Percentiles rank a stretch among this genome's conserved stretches.
phyloP scores from a whole-genome alignment of 1,140 invertebrate species.

The Apis florea region DNA sequence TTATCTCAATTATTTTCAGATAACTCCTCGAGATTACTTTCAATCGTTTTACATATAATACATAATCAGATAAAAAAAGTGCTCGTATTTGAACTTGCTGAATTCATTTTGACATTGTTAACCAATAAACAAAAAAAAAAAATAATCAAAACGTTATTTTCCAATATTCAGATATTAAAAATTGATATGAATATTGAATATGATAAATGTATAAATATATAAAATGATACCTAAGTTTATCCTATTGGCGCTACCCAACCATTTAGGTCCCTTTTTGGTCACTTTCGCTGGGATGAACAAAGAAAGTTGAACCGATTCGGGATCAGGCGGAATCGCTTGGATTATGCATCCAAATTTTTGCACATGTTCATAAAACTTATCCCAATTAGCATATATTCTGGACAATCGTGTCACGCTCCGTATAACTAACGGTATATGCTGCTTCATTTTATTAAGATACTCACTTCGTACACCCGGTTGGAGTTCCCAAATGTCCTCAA shows the following conservation, averaged over 20 bases:
- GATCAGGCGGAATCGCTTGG: slow-evolving; percentile 44
- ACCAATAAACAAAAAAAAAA: no score
- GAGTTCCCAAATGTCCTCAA: neutral
- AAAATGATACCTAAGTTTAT: slow-evolving; percentile 41
- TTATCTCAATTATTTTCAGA: no score
- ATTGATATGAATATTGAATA: no score
- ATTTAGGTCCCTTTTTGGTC: slow-evolving; percentile 9
- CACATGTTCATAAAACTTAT: slow-evolving; percentile 45
- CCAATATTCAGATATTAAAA: no score
- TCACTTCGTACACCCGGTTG: neutral
- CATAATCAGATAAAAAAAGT: no score
- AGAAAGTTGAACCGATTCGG: slow-evolving; percentile 2
- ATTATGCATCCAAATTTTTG: slow-evolving; percentile 54
- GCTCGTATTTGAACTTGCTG: no score
- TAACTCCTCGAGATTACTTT: no score
- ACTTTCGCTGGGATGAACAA: slow-evolving; percentile 44
- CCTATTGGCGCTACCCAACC: slow-evolving; percentile 57
- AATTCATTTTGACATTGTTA: no score
- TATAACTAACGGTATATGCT: slow-evolving; percentile 45
- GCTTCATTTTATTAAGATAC: slow-evolving; percentile 14
- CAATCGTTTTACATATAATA: no score
- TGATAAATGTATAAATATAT: no score
- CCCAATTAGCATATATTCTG: slow-evolving; percentile 36
- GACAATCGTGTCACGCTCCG: slow-evolving; percentile 32
- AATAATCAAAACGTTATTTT: no score